These are phyloP conservation scores for Itoplectis maculator DNA, from an alignment of 2,888 invertebrate species.

Conservation along the genomic window DNA sequence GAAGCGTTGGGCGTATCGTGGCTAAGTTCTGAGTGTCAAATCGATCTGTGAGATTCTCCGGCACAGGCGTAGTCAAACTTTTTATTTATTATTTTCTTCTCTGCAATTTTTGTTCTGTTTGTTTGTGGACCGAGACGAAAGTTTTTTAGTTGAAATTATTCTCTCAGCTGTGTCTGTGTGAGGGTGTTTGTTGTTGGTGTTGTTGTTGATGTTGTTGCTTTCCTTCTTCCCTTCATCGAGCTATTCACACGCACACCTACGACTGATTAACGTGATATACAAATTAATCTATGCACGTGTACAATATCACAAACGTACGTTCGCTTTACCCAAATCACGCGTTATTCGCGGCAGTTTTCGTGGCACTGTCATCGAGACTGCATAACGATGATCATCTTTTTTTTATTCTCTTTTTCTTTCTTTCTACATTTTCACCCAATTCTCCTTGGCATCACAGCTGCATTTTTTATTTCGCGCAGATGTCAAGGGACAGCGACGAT, in stretches of 20 bases:
- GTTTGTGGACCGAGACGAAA: slow-evolving; percentile 13
- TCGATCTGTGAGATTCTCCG: slow-evolving; percentile 19
- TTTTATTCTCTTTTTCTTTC: not conserved
- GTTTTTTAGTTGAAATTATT: slow-evolving; percentile 5
- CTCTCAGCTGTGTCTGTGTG: not conserved
- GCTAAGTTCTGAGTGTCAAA: slow-evolving; percentile 18
- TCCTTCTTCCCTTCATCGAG: slow-evolving; percentile 12
- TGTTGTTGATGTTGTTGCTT: not conserved
- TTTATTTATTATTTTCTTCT: not conserved
- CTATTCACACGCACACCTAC: slow-evolving; percentile 39
- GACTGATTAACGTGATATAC: slow-evolving; percentile 52
- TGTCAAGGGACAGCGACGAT: slow-evolving; percentile 12
- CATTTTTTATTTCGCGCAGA: not conserved
- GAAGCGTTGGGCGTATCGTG: slow-evolving; percentile 46
- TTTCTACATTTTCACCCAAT: slow-evolving; percentile 13
- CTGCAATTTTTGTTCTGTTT: slow-evolving; percentile 1
- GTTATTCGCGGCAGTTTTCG: slow-evolving; percentile 44
- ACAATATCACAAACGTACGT: slow-evolving; percentile 73
- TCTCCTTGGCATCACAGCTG: slow-evolving; percentile 3
- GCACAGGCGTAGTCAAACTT: not conserved
- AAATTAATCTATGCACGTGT: slow-evolving; percentile 72
- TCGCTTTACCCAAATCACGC: slow-evolving; percentile 45
- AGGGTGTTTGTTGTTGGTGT: not conserved
- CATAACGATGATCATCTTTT: slow-evolving; percentile 34
- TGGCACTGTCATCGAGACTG: slow-evolving; percentile 25